Evolutionary conservation across 1,140 invertebrate genomes (phyloP), one percentile per base, ranked within the genome.

Genomic region (Papilio xuthus): DNA sequence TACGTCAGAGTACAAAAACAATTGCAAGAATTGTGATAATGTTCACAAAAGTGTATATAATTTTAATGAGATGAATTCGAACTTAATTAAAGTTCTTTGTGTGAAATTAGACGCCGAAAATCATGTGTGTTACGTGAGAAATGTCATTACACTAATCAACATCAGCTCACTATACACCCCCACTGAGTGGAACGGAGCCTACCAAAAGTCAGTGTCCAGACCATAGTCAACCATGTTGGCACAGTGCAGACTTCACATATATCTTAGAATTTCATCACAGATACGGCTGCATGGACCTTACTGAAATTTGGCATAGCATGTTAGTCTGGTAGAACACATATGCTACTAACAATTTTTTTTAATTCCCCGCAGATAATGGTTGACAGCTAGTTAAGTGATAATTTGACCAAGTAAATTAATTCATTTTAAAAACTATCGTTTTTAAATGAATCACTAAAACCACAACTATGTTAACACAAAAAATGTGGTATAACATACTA

Each of bases 31-130:
- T 67, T 28, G 56, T 8, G 20, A 60, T 26, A 60, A 26, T 28
- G 15, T 67, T 67, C 26, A 18, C 18, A n/a, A 53, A 67, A 28
- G 10, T 60, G 56, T 26, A 32, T 28, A 67, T 67, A 15, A 28
- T 67, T 67, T 67, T 28, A 28, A 67, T 32, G 28, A 28, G 26
- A 28, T 13, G 60, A 67, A 67, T 67, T 67, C 60, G 8, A 28
- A 26, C 60, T 67, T 67, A 67, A 67, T 67, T 67, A 67, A 67
- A 67, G 60, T 67, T 67, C 60, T 67, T 67, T 32, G 18, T 53
- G 20, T 67, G 26, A 2, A 67, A 13, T 13, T 13, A 50, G 1
- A 28, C 12, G 12, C 15, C 26, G 60, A 28, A 28, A 60, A 15
- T 67, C n/a, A n/a, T 67, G 4, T 12, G 23, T 9, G 28, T 28